Conservation (phyloP, 2,797 vertebrate species). For the Sebastes iracundus region DNA sequence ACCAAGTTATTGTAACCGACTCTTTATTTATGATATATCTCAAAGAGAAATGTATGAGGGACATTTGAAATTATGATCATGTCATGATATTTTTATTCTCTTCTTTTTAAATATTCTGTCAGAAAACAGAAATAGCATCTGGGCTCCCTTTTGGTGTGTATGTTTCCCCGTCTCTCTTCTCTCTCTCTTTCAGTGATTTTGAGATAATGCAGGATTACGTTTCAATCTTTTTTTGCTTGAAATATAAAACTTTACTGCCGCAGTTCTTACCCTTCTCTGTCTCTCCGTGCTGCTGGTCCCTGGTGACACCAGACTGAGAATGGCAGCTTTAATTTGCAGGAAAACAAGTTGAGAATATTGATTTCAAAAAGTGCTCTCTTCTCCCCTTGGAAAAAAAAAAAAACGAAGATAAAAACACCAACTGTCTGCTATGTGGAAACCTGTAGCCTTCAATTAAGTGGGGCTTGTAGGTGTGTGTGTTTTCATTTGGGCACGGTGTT, state of each 20-base stretch:
- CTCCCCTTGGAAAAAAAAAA: conserved; percentile 61
- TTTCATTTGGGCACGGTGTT: conserved; percentile 86
- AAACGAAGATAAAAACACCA: conserved; percentile 18
- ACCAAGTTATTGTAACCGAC: conserved; percentile 42
- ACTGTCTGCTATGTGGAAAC: conserved; percentile 81
- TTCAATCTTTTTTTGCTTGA: conserved; percentile 66
- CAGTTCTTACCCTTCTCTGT: conserved; percentile 58
- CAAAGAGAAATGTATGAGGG: conserved; percentile 30
- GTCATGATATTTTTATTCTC: conserved; percentile 47
- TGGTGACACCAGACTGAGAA: conserved; percentile 70
- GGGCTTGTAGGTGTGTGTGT: conserved; percentile 88
- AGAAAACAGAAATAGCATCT: conserved; percentile 58
- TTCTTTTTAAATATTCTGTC: conserved; percentile 47
- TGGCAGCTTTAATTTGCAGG: conserved; percentile 85
- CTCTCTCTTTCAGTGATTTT: conserved; percentile 50
- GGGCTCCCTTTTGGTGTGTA: conserved; percentile 56
- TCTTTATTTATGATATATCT: conserved; percentile 26
- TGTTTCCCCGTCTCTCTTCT: conserved; percentile 15
- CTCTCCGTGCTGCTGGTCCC: conserved; percentile 59
- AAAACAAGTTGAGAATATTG: conserved; percentile 86
- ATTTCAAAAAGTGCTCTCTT: conserved; percentile 80
- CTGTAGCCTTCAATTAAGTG: conserved; percentile 90
- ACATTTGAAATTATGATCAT: conserved; percentile 61
- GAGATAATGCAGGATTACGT: conserved; percentile 72
- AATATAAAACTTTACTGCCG: conserved; percentile 74